Evolutionary conservation across 2,888 invertebrate genomes (phyloP).

Genomic region (Phasia obesa): DNA sequence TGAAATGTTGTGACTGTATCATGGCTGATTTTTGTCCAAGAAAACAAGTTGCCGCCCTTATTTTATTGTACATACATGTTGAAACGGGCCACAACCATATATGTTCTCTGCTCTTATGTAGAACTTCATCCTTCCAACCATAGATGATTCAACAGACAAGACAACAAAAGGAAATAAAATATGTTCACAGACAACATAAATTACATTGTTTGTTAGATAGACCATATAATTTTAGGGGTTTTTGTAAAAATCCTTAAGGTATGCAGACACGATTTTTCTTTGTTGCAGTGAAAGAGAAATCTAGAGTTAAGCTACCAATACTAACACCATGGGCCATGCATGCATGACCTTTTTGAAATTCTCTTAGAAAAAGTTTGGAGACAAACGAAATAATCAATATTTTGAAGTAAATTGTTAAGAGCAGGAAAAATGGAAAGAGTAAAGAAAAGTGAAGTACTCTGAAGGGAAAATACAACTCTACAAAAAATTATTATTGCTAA

Average conservation of each 20-base stretch:
- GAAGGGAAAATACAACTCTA: slow-evolving; percentile 33
- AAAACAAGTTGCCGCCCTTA: slow-evolving; percentile 67
- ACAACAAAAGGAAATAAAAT: slow-evolving; percentile 24
- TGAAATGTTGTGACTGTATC: background rate
- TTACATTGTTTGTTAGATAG: slow-evolving; percentile 63
- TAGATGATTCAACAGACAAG: slow-evolving; percentile 3
- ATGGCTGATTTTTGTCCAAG: no score
- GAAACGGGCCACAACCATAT: background rate
- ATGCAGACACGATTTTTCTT: background rate
- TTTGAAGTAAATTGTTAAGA: slow-evolving; percentile 49
- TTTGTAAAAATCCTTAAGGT: slow-evolving; percentile 21
- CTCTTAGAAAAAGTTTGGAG: slow-evolving; percentile 20
- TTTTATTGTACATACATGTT: slow-evolving; percentile 53
- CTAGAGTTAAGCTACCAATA: slow-evolving; percentile 6
- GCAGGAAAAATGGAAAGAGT: slow-evolving; percentile 1
- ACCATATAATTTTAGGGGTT: slow-evolving; percentile 37
- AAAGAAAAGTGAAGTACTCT: slow-evolving; percentile 7
- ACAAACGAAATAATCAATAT: slow-evolving; percentile 67
- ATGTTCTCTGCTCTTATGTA: background rate
- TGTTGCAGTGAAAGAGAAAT: background rate
- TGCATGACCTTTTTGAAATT: background rate
- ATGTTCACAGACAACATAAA: slow-evolving; percentile 72
- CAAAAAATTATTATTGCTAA: background rate
- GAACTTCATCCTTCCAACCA: background rate
- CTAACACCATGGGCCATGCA: no score